Conservation (phyloP, 2,888 invertebrate species). For the Cylloceria caligata region DNA sequence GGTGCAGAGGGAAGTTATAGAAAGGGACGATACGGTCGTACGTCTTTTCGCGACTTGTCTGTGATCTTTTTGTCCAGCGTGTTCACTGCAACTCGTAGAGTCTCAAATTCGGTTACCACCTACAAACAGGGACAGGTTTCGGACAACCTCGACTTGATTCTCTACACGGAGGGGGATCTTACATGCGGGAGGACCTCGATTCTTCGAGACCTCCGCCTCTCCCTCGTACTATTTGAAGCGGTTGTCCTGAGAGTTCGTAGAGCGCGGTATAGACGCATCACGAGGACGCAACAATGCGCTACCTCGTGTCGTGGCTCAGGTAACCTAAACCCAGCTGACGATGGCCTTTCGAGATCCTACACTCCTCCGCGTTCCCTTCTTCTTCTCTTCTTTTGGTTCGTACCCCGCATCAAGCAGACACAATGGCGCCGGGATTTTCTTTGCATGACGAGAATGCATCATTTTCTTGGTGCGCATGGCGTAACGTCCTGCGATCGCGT, state of each 20-base stretch:
- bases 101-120: constrained; percentile 69
- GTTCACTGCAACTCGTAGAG: constrained; percentile 53
- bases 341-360: constrained; percentile 52
- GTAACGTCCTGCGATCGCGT: constrained; percentile 42
- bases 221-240: constrained; percentile 44
- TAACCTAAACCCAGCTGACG: constrained; percentile 68
- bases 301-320: constrained; percentile 70
- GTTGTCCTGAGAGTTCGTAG: constrained; percentile 15
- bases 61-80: constrained; percentile 45
- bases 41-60: constrained; percentile 63
- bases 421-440: constrained; percentile 62
- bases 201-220: constrained; percentile 42
- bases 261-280: constrained; percentile 29
- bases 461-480: constrained; percentile 57
- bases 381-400: constrained; percentile 36
- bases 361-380: constrained; percentile 57
- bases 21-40: not conserved
- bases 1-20: not conserved
- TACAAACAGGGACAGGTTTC: constrained; percentile 67
- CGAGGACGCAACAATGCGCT: constrained; percentile 70
- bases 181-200: constrained; percentile 38
- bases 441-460: constrained; percentile 54
- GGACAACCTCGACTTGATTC: constrained; percentile 56
- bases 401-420: constrained; percentile 53
- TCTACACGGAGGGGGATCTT: constrained; percentile 15